A percentile compares a stretch with the other conserved stretches of the same genome.
phyloP scores from a whole-genome alignment of 2,888 invertebrate species.

The Luffia ferchaultella region DNA sequence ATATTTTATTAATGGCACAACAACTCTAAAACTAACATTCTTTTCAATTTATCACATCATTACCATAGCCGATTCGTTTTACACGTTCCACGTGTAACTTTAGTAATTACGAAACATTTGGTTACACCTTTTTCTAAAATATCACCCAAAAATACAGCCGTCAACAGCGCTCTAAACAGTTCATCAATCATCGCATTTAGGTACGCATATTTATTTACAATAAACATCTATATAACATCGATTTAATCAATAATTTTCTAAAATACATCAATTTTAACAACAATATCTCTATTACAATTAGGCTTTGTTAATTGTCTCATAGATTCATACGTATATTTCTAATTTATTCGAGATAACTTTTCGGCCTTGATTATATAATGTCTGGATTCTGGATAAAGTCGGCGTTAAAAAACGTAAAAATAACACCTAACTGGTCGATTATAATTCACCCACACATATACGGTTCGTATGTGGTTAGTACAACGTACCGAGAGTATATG shows the following conservation, averaged over 20 bases:
- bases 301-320: constrained; percentile 42
- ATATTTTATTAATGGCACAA: constrained; percentile 66
- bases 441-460: no score
- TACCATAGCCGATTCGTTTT: constrained; percentile 22
- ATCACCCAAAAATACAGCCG: constrained; percentile 66
- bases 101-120: constrained; percentile 52
- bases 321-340: constrained; percentile 37
- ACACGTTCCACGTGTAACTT: constrained; percentile 15
- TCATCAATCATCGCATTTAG: constrained; percentile 25
- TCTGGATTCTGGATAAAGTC: no score
- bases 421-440: no score
- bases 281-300: constrained; percentile 49
- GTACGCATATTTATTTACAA: constrained; percentile 53
- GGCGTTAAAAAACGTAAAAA: no score
- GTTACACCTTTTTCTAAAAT: constrained; percentile 43
- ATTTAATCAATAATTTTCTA: constrained; percentile 63
- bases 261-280: constrained; percentile 64
- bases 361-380: no score
- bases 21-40: constrained; percentile 57
- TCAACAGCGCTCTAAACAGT: constrained; percentile 55
- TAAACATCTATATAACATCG: constrained; percentile 66
- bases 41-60: constrained; percentile 51
- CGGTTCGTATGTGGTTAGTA: no score
- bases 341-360: no score
- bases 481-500: no score